phyloP scores from a whole-genome alignment of 2,113 vertebrate species.

The Pelobates fuscus region DNA sequence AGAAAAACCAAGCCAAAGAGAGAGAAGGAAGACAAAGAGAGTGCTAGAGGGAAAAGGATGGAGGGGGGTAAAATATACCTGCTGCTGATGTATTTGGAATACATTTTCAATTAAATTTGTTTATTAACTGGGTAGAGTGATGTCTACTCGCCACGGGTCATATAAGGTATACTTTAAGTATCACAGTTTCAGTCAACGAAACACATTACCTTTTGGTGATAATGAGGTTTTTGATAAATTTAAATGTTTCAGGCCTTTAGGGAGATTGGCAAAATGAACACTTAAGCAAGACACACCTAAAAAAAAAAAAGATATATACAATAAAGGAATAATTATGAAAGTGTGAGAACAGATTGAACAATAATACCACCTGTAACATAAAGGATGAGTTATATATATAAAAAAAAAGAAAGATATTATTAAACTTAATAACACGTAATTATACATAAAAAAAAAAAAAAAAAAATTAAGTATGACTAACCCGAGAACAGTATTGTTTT shows the following conservation, averaged over 20 bases:
- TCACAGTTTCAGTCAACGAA: background rate
- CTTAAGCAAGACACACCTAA: constrained; percentile 87
- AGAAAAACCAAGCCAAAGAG: too few species aligned
- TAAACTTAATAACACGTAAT: constrained; percentile 3
- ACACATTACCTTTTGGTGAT: constrained; percentile 88
- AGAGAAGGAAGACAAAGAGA: too few species aligned
- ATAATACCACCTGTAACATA: background rate
- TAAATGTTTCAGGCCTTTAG: constrained; percentile 88
- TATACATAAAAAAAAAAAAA: background rate
- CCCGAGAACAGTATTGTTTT: background rate
- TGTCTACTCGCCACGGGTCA: too few species aligned
- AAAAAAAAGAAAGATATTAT: background rate
- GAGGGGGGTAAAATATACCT: too few species aligned
- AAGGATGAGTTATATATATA: too few species aligned
- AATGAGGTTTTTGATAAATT: constrained; percentile 95
- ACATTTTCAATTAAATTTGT: too few species aligned
- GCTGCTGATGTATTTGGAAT: too few species aligned
- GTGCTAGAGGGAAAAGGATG: too few species aligned
- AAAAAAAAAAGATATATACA: constrained; percentile 9
- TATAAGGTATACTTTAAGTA: too few species aligned
- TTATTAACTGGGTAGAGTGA: too few species aligned
- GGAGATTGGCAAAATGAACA: constrained; percentile 91
- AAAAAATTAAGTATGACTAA: background rate
- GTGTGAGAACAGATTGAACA: background rate
- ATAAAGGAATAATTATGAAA: background rate